Evolutionary conservation across 1,140 invertebrate genomes (phyloP).

Genomic region (Polyergus mexicanus): DNA sequence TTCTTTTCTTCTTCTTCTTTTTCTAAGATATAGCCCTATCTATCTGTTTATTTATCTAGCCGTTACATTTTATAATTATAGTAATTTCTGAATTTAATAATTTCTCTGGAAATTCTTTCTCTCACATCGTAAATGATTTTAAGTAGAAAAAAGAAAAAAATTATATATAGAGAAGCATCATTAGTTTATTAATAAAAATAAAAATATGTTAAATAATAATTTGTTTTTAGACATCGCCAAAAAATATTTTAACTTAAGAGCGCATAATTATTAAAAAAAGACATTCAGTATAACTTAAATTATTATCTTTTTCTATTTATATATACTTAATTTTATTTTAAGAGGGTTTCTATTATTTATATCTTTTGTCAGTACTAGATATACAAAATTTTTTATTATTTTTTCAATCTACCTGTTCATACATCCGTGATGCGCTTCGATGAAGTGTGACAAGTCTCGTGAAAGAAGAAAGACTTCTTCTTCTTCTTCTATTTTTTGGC

Average conservation of each 20-base stretch:
- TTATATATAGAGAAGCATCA: neutral
- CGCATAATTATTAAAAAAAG: neutral
- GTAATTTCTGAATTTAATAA: neutral
- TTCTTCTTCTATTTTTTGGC: too few relatives aligned
- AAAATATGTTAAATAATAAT: too few relatives aligned
- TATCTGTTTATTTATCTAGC: neutral
- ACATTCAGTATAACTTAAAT: neutral
- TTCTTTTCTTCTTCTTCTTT: neutral
- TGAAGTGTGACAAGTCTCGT: slow-evolving; percentile 33
- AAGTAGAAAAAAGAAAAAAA: too few relatives aligned
- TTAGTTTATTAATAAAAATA: too few relatives aligned
- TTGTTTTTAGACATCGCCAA: neutral
- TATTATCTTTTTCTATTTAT: neutral
- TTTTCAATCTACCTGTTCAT: neutral
- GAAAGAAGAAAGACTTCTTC: neutral
- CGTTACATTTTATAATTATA: neutral
- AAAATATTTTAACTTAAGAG: neutral
- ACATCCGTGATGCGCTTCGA: neutral
- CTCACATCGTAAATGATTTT: neutral
- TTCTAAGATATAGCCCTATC: neutral
- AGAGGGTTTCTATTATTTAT: neutral
- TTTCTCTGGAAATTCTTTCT: neutral
- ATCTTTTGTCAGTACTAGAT: neutral
- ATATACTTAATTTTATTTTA: neutral
- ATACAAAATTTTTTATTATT: neutral